Base-by-base conservation (phyloP, 1,140 invertebrate genomes). In the Ips typographus region DNA sequence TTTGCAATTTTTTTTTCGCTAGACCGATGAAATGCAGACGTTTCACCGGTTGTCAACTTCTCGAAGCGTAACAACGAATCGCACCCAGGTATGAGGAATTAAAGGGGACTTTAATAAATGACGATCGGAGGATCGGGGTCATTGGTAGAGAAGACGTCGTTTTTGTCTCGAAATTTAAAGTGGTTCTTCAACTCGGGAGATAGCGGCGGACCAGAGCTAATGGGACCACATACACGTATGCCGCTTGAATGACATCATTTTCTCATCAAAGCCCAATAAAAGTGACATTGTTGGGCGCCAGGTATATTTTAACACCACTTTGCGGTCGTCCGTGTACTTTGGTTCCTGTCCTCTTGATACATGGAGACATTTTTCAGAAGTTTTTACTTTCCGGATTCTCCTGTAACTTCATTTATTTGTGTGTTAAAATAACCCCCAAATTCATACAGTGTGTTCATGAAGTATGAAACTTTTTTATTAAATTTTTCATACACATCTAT, bases 241-340 rank as follows among this genome's bases (percentile, higher is more conserved):
- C 75, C 76, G 71, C 72, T 76, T 65, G 65, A 76, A 78, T 78
- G 77, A 78, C 77, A 78, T 78, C 77, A 78, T 78, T 78, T 76
- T 77, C 74, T 74, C 77, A 78, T 78, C 77, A 77, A 76, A 74
- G 73, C 74, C 77, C 63, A 76, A 78, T 78, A 78, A 78, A 78
- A 78, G 71, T 78, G 74, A 78, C 74, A 76, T 75, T 75, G 73
- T 77, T 67, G 69, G 74, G 73, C 72, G 75, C 73, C 74, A 76
- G 74, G 74, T 76, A 77, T 74, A 75, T 72, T 65, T 73, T 71
- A 69, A 73, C 74, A 72, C 43, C 70, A 64, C 68, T 72, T 66
- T 69, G 67, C 65, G 65, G 51, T 63, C 49, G 41, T 41, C 59
- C 38, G 51, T 36, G 64, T 44, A 55, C 68, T 68, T 60, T 61